Conservation (phyloP, 2,888 invertebrate genomes). For the Amphipyra berbera region DNA sequence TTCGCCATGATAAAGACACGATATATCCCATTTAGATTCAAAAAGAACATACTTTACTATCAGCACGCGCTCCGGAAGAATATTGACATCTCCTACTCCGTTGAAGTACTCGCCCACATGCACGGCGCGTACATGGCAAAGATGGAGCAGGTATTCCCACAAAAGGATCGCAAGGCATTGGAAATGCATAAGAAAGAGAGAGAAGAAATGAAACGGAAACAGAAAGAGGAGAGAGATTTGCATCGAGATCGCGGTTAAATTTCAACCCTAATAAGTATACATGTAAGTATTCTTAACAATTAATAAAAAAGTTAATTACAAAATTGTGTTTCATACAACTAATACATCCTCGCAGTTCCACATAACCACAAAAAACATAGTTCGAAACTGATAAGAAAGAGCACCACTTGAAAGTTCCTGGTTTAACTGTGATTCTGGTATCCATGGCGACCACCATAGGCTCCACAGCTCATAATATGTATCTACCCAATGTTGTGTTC, state of each 20-base stretch:
- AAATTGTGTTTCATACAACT: no score
- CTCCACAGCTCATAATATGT: no score
- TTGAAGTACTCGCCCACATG: constrained; percentile 58
- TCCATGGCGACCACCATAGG: no score
- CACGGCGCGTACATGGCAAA: constrained; percentile 27
- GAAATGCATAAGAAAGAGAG: neutral
- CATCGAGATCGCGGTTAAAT: neutral
- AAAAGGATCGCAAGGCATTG: accelerated
- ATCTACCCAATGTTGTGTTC: no score
- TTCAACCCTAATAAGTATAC: no score
- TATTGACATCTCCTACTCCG: constrained; percentile 68
- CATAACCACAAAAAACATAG: no score
- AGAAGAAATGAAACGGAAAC: neutral
- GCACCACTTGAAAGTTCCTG: no score
- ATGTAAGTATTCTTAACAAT: no score
- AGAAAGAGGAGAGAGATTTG: neutral
- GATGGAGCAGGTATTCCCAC: constrained; percentile 2
- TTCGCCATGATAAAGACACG: constrained; percentile 7
- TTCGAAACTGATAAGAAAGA: no score
- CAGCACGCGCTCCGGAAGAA: constrained; percentile 56
- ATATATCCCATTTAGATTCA: neutral
- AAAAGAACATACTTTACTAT: constrained; percentile 58
- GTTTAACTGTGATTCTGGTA: no score
- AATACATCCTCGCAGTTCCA: no score
- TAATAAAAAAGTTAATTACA: no score